A percentile compares a stretch with the other conserved stretches of the same genome.
Conservation (phyloP, 2,113 vertebrate species). For the Antechinus stuartii region DNA sequence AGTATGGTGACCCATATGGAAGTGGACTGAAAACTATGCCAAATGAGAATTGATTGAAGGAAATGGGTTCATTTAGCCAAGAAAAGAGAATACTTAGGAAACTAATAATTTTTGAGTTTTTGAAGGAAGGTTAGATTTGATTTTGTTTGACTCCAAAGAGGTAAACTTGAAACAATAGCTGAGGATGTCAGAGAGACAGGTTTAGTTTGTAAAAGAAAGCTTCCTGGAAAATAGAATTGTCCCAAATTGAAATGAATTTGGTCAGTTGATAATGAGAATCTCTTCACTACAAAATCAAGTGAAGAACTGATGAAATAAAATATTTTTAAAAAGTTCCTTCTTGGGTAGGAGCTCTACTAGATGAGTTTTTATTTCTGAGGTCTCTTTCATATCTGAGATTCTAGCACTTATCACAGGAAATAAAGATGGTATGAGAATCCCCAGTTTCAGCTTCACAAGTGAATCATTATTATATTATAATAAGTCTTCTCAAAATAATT, state of each 20-base stretch:
- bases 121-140: not conserved
- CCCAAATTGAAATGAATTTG: not conserved
- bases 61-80: not conserved
- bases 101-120: not conserved
- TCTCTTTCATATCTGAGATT: not conserved
- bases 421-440: not conserved
- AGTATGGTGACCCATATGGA: not conserved
- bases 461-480: not conserved
- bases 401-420: not conserved
- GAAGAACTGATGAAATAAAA: not conserved
- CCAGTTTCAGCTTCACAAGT: not conserved
- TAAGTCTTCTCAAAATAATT: not conserved
- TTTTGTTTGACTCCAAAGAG: not conserved
- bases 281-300: not conserved
- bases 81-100: not conserved
- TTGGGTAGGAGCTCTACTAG: not conserved
- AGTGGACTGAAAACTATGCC: not conserved
- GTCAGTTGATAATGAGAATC: not conserved
- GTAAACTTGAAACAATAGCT: not conserved
- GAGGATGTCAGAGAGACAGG: not conserved
- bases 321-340: not conserved
- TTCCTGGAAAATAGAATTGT: not conserved
- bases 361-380: not conserved
- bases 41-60: not conserved
- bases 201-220: not conserved